Percentiles rank a stretch among this genome's conserved stretches.
These are phyloP conservation scores for Salarias fasciatus DNA, from an alignment of 2,797 vertebrate genomes.

Conservation along the genomic window DNA sequence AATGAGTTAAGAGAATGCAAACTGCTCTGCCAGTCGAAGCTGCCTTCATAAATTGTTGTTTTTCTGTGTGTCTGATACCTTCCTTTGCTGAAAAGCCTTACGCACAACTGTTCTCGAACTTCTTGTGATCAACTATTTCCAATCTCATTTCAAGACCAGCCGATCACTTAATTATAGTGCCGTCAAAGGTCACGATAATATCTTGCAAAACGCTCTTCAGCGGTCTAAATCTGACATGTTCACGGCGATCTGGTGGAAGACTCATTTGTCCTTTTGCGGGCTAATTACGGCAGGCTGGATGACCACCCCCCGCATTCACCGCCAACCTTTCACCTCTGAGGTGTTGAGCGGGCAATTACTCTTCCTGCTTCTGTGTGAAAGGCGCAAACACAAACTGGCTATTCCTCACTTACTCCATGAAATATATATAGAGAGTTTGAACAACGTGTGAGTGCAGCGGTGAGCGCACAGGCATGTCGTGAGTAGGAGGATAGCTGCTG, in stretches of 20 bases:
- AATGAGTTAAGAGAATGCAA: constrained; percentile 34
- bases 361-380: constrained; percentile 80
- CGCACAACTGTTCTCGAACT: background rate
- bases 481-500: constrained; percentile 33
- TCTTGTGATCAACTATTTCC: constrained; percentile 7
- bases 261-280: constrained; percentile 70
- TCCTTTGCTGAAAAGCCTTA: constrained; percentile 25
- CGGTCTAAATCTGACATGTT: constrained; percentile 45
- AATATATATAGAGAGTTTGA: constrained; percentile 32
- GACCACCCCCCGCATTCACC: constrained; percentile 64
- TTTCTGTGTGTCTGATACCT: constrained; percentile 27
- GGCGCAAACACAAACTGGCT: constrained; percentile 62
- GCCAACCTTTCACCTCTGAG: constrained; percentile 81
- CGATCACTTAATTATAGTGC: constrained; percentile 30
- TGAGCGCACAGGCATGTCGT: constrained; percentile 42
- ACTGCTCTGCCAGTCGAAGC: constrained; percentile 28
- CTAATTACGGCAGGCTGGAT: constrained; percentile 77
- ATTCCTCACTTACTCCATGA: constrained; percentile 25
- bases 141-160: constrained; percentile 25
- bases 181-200: constrained; percentile 38
- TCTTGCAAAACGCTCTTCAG: constrained; percentile 45
- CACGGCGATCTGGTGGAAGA: constrained; percentile 41
- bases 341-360: constrained; percentile 82
- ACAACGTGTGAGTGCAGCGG: constrained; percentile 44
- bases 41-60: constrained; percentile 25